Evolutionary conservation across 2,113 vertebrate species (phyloP).

Genomic region (Speoplatyrhinus poulsoni): DNA sequence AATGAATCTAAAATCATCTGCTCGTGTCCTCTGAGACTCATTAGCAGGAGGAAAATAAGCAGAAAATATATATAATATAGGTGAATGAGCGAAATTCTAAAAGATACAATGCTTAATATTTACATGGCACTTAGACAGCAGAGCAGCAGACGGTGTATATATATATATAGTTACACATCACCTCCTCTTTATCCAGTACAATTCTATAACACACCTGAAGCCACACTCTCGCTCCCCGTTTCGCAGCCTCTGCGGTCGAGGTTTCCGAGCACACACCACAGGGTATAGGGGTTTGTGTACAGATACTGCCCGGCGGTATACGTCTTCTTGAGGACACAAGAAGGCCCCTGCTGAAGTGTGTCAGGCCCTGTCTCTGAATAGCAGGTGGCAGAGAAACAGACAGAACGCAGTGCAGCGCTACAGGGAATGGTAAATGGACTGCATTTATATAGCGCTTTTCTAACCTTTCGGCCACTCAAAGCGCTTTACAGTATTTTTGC

Average conservation of each 20-base stretch:
- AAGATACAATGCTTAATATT: conserved; percentile 69
- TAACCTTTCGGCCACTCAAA: too few species aligned
- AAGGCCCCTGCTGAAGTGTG: conserved; percentile 28
- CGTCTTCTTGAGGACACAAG: conserved; percentile 32
- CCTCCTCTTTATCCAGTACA: conserved; percentile 55
- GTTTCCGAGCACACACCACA: conserved; percentile 10
- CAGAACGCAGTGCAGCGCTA: conserved; percentile 22
- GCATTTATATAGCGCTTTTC: too few species aligned
- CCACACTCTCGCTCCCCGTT: not conserved
- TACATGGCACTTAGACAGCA: conserved; percentile 53
- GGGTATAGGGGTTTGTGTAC: conserved; percentile 37
- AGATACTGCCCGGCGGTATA: conserved; percentile 25
- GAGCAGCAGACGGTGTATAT: conserved; percentile 29
- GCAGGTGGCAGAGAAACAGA: conserved; percentile 57
- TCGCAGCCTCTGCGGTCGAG: not conserved
- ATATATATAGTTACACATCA: conserved; percentile 54
- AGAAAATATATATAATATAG: conserved; percentile 57
- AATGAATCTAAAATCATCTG: not conserved
- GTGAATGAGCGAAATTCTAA: conserved; percentile 57
- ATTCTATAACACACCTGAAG: conserved; percentile 18
- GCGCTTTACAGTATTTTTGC: too few species aligned
- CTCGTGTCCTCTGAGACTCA: conserved; percentile 71
- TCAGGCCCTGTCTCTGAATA: conserved; percentile 50
- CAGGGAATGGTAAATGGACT: too few species aligned
- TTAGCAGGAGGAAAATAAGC: conserved; percentile 68